Conservation (phyloP, 2,113 vertebrate species). For the Scatophagus argus region DNA sequence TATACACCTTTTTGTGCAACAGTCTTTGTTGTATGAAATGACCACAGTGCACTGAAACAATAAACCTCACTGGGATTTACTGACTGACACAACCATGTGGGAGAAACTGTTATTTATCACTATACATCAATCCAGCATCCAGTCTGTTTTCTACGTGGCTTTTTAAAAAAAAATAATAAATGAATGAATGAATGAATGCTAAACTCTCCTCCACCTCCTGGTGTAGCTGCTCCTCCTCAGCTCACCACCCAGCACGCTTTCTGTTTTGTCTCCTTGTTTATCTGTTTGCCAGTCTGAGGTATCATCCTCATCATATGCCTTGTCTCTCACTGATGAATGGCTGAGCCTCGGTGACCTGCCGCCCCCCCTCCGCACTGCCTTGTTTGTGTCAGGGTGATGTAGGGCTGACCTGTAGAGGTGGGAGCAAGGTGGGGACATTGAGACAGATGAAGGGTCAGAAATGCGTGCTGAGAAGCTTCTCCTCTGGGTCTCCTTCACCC, state of each 20-base stretch:
- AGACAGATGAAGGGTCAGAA: slow-evolving; percentile 74
- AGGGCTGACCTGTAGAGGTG: slow-evolving; percentile 67
- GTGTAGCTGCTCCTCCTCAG: neutral
- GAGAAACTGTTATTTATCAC: too few relatives aligned
- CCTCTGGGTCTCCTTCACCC: slow-evolving; percentile 76
- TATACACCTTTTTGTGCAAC: too few relatives aligned
- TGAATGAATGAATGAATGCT: too few relatives aligned
- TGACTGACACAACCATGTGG: too few relatives aligned
- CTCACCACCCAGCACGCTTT: neutral
- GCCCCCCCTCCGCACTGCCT: slow-evolving; percentile 17
- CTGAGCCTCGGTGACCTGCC: slow-evolving; percentile 24
- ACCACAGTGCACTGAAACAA: too few relatives aligned
- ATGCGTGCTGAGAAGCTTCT: slow-evolving; percentile 48
- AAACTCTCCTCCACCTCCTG: neutral
- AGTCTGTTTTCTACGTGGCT: neutral
- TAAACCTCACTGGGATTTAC: too few relatives aligned
- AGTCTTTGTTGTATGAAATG: too few relatives aligned
- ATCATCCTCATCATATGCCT: slow-evolving; percentile 66
- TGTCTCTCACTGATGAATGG: slow-evolving; percentile 75
- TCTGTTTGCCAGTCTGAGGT: slow-evolving; percentile 47
- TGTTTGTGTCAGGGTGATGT: slow-evolving; percentile 67
- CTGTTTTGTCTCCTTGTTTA: slow-evolving; percentile 44
- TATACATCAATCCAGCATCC: neutral
- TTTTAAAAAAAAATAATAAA: neutral
- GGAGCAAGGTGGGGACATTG: slow-evolving; percentile 59